phyloP scores from a whole-genome alignment of 2,113 vertebrate species.

The Triplophysa tibetana region DNA sequence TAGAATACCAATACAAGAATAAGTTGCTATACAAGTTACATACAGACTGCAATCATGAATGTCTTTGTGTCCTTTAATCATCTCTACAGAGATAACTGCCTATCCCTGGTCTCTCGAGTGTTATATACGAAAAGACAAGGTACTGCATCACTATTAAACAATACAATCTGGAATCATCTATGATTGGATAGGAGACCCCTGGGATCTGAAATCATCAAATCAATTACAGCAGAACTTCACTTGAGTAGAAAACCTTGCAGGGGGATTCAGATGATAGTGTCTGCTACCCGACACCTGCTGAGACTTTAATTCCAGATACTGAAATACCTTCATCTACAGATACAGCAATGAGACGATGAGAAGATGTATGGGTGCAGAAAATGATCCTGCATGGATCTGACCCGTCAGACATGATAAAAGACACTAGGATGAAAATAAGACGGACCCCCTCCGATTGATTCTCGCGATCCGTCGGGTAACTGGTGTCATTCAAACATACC shows the following conservation, averaged over 20 bases:
- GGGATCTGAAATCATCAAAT: slow-evolving; percentile 39
- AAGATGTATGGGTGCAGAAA: background rate
- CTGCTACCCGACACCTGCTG: background rate
- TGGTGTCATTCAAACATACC: slow-evolving; percentile 73
- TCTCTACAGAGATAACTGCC: slow-evolving; percentile 28
- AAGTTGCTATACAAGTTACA: background rate
- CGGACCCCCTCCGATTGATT: slow-evolving; percentile 46
- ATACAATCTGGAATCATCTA: slow-evolving; percentile 10
- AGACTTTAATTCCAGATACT: slow-evolving; percentile 21
- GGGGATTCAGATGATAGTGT: slow-evolving; percentile 3
- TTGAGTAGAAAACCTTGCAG: background rate
- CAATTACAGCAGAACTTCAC: slow-evolving; percentile 22
- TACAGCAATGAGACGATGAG: slow-evolving; percentile 19
- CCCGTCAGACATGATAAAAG: slow-evolving; percentile 69
- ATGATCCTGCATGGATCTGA: slow-evolving; percentile 52
- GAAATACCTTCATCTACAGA: slow-evolving; percentile 19
- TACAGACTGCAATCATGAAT: background rate
- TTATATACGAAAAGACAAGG: slow-evolving; percentile 12
- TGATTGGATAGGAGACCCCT: slow-evolving; percentile 26
- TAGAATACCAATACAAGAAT: background rate
- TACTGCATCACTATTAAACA: slow-evolving; percentile 7
- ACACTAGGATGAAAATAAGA: slow-evolving; percentile 52
- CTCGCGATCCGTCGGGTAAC: slow-evolving; percentile 69
- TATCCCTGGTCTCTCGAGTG: slow-evolving; percentile 3
- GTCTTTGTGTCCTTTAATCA: slow-evolving; percentile 14